Conservation (phyloP, 2,113 vertebrate genomes). For the Etia nguti region DNA sequence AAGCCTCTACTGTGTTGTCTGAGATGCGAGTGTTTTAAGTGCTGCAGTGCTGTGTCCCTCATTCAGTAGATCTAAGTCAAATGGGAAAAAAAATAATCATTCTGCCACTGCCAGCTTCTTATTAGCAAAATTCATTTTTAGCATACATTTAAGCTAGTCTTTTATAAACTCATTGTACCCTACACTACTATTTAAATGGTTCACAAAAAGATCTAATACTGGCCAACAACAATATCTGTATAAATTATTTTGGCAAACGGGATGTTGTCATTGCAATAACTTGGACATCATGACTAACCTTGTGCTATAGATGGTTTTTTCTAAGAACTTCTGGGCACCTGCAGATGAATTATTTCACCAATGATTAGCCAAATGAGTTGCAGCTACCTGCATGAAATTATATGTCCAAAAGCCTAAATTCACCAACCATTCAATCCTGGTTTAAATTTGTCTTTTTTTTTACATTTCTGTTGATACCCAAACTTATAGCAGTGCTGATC, state of each 20-base stretch:
- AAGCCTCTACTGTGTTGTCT: background rate
- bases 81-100: background rate
- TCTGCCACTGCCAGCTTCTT: background rate
- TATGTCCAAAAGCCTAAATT: background rate
- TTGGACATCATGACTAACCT: background rate
- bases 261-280: background rate
- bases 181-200: background rate
- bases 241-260: fast-evolving
- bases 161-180: background rate
- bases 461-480: background rate
- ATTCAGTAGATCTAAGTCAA: background rate
- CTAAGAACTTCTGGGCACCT: background rate
- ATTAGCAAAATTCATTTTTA: background rate
- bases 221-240: background rate
- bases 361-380: background rate
- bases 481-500: background rate
- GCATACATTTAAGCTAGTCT: background rate
- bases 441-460: background rate
- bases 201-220: background rate
- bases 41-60: background rate
- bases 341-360: background rate
- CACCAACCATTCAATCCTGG: background rate
- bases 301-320: background rate
- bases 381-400: background rate
- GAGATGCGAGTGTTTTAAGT: background rate